Conservation (phyloP, 2,113 vertebrate species). For the Chamaea fasciata region DNA sequence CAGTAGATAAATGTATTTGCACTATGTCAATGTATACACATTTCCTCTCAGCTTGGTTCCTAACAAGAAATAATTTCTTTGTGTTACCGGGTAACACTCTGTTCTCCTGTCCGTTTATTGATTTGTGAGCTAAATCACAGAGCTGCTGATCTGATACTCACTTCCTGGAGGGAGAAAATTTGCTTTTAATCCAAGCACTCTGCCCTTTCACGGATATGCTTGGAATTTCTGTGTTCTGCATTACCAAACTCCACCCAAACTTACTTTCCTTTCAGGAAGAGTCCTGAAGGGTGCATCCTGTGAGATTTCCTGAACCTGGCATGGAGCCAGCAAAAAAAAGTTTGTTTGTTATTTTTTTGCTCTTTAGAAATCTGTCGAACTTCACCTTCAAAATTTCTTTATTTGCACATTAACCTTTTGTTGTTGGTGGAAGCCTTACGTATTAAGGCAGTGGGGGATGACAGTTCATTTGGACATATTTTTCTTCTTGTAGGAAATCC, state of each 20-base stretch:
- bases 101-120: not conserved
- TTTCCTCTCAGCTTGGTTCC: not conserved
- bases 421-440: not conserved
- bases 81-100: not conserved
- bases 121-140: not conserved
- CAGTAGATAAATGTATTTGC: not conserved
- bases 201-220: not conserved
- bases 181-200: not conserved
- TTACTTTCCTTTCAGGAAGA: slow-evolving; percentile 56
- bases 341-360: not conserved
- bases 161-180: slow-evolving; percentile 1
- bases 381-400: not conserved
- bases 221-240: not conserved
- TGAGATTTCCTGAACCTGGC: slow-evolving; percentile 1
- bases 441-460: not conserved
- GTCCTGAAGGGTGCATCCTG: slow-evolving; percentile 28
- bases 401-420: not conserved
- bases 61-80: not conserved
- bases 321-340: not conserved
- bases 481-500: not conserved
- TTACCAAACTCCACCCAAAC: slow-evolving; percentile 33
- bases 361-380: not conserved
- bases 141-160: not conserved
- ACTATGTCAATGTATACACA: not conserved
- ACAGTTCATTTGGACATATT: not conserved